These are phyloP conservation scores for Pagetopsis macropterus DNA, from an alignment of 2,797 vertebrate genomes.

Conservation along the genomic window DNA sequence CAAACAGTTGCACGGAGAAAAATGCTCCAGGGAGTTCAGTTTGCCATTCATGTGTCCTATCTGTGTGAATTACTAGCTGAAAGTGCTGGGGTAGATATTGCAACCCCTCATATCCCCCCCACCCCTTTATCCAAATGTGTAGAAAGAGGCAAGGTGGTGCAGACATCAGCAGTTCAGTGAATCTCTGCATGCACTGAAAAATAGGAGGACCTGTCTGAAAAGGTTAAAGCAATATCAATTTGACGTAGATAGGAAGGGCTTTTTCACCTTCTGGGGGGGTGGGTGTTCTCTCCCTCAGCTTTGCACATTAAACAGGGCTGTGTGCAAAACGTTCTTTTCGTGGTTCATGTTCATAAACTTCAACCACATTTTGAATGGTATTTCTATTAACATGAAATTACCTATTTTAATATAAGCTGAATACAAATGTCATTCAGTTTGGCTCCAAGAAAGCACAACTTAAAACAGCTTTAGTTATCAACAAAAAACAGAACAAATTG, in stretches of 20 bases:
- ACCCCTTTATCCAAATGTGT: conserved; percentile 62
- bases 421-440: not conserved
- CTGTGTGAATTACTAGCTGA: conserved; percentile 58
- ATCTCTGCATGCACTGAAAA: conserved; percentile 58
- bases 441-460: not conserved
- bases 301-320: conserved; percentile 16
- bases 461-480: not conserved
- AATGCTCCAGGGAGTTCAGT: conserved; percentile 48
- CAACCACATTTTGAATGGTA: not conserved
- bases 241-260: conserved; percentile 59
- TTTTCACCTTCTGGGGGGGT: conserved; percentile 49
- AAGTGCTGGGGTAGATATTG: conserved; percentile 58
- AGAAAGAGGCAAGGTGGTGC: conserved; percentile 61
- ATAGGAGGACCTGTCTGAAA: conserved; percentile 65
- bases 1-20: conserved; percentile 36
- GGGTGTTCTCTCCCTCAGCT: conserved; percentile 25
- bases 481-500: conserved; percentile 12
- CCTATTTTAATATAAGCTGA: not conserved
- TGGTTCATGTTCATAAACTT: not conserved
- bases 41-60: conserved; percentile 59
- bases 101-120: conserved; percentile 10
- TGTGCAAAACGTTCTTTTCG: conserved; percentile 23
- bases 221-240: conserved; percentile 76
- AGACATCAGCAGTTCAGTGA: conserved; percentile 74
- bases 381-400: not conserved